phyloP scores from a whole-genome alignment of 2,113 vertebrate species.

The Aptenodytes forsteri region DNA sequence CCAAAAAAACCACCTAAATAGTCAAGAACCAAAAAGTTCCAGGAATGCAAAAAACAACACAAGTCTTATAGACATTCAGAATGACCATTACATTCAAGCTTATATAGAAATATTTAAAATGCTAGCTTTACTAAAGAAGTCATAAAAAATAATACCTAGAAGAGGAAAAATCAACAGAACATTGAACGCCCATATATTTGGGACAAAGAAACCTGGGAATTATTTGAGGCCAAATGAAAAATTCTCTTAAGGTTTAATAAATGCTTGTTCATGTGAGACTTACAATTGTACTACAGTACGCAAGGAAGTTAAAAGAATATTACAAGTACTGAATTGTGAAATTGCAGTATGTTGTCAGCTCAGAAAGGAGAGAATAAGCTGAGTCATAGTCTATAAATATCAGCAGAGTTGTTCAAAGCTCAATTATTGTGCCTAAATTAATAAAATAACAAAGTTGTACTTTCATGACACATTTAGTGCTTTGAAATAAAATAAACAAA shows the following conservation, averaged over 20 bases:
- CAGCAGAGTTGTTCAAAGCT: background rate
- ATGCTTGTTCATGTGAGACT: background rate
- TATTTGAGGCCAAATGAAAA: background rate
- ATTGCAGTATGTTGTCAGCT: background rate
- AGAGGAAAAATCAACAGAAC: background rate
- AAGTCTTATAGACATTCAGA: background rate
- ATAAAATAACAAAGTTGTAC: background rate
- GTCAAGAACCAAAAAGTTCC: background rate
- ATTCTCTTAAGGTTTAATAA: background rate
- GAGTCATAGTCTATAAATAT: background rate
- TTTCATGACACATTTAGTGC: background rate
- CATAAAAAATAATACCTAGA: background rate
- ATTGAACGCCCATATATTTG: background rate
- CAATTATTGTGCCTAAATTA: background rate
- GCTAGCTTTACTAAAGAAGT: background rate
- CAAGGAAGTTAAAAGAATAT: background rate
- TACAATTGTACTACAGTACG: background rate
- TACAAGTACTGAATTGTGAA: background rate
- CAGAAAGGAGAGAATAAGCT: background rate
- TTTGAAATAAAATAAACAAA: background rate
- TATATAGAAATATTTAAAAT: background rate
- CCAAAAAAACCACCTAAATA: background rate
- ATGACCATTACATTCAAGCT: background rate
- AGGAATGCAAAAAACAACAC: background rate
- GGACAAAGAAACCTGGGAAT: background rate